Conservation (phyloP, 1,140 invertebrate species). For the Drosophila subpulchrella region DNA sequence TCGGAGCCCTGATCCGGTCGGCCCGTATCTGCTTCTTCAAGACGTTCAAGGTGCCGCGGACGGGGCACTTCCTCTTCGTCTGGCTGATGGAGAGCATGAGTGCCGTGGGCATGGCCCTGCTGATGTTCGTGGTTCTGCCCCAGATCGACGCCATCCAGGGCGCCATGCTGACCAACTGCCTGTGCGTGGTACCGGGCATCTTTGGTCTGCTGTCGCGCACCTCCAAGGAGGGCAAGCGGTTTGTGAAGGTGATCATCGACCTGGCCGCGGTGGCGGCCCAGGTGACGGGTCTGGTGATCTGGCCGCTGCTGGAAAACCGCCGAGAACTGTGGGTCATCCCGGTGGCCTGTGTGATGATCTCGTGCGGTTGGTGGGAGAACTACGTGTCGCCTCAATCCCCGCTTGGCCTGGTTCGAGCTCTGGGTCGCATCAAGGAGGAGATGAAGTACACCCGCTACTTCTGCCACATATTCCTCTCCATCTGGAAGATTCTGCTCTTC, state of each 20-base stretch:
- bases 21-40: conserved; percentile 96
- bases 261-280: conserved; percentile 93
- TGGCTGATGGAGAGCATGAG: conserved; percentile 94
- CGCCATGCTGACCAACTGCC: conserved; percentile 96
- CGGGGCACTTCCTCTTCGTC: conserved; percentile 85
- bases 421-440: conserved; percentile 93
- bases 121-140: conserved; percentile 95
- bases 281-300: conserved; percentile 94
- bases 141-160: conserved; percentile 96
- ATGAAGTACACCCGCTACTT: conserved; percentile 93
- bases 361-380: conserved; percentile 98
- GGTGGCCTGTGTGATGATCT: conserved; percentile 92
- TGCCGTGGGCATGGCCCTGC: conserved; percentile 92
- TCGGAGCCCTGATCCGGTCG: conserved; percentile 93
- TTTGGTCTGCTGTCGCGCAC: conserved; percentile 91
- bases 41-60: conserved; percentile 86
- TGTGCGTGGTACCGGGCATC: conserved; percentile 93
- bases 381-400: conserved; percentile 94
- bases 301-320: conserved; percentile 91
- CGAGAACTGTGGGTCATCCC: conserved; percentile 93
- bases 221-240: conserved; percentile 91
- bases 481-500: conserved; percentile 95
- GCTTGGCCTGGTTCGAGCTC: conserved; percentile 91
- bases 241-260: conserved; percentile 93
- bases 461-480: conserved; percentile 93